These are phyloP conservation scores for Athetis lepigone DNA, from an alignment of 2,888 invertebrate genomes.

Conservation along the genomic window DNA sequence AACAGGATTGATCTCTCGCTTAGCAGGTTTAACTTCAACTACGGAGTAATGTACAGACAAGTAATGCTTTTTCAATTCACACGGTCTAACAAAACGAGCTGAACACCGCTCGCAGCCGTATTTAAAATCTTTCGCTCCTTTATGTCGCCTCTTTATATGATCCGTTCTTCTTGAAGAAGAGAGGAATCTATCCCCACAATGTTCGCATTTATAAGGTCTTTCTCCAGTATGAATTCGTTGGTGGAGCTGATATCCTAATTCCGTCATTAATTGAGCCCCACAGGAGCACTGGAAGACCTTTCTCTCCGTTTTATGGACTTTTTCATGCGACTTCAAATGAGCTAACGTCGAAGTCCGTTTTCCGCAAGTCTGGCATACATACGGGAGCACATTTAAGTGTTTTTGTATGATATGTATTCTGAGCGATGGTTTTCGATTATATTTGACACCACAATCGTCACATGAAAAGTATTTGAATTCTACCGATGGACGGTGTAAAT, in stretches of 20 bases:
- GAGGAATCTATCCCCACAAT: conserved; percentile 81
- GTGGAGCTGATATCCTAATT: conserved; percentile 79
- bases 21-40: conserved; percentile 64
- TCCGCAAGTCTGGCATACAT: conserved; percentile 78
- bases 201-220: conserved; percentile 78
- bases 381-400: conserved; percentile 80
- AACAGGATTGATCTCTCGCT: conserved; percentile 48
- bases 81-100: conserved; percentile 81
- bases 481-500: conserved; percentile 6
- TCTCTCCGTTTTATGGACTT: conserved; percentile 74
- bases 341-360: conserved; percentile 80
- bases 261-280: conserved; percentile 78
- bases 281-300: conserved; percentile 76
- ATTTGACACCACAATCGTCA: conserved; percentile 78
- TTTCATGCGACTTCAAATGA: conserved; percentile 79
- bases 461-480: conserved; percentile 70
- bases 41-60: conserved; percentile 70
- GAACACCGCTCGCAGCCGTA: conserved; percentile 79
- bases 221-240: conserved; percentile 82
- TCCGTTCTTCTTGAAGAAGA: conserved; percentile 82
- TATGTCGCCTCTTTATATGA: conserved; percentile 81
- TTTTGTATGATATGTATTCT: conserved; percentile 83
- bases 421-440: conserved; percentile 81
- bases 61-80: conserved; percentile 82
- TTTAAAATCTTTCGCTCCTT: conserved; percentile 72